Conservation (phyloP, 92 coral and sea anemone species). For the Micromussa lordhowensis region DNA sequence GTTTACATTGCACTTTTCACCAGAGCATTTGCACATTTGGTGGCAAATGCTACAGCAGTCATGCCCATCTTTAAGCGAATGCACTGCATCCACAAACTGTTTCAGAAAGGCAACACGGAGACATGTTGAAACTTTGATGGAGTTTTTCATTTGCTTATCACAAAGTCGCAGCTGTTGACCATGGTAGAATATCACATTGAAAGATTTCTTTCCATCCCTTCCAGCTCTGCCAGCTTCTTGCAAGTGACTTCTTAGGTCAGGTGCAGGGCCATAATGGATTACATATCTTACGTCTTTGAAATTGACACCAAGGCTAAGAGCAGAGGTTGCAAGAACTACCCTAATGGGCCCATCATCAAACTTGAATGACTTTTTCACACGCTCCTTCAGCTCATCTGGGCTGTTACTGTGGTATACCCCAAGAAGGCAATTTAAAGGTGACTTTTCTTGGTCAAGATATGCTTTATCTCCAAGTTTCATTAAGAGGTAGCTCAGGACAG, state of each 20-base stretch:
- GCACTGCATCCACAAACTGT: not conserved
- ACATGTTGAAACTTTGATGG: conserved; percentile 10
- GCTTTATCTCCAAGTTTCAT: not conserved
- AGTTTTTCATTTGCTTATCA: conserved; percentile 5
- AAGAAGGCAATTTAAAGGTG: not conserved
- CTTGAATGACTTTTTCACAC: conserved; percentile 14
- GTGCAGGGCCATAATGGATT: conserved; percentile 47
- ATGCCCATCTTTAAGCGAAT: conserved; percentile 6
- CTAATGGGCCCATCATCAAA: conserved; percentile 16
- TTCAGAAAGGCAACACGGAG: conserved; percentile 19
- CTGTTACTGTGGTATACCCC: conserved; percentile 10
- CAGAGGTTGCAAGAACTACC: conserved; percentile 28
- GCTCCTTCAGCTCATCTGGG: conserved; percentile 16
- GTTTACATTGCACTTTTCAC: conserved; percentile 1
- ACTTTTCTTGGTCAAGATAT: conserved; percentile 6
- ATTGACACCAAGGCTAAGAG: conserved; percentile 34
- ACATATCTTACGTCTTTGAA: conserved; percentile 30
- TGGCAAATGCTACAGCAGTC: conserved; percentile 6
- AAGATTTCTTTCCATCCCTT: conserved; percentile 4
- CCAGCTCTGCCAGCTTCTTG: conserved; percentile 38
- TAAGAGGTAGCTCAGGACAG: conserved; percentile 36
- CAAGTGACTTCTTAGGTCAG: conserved; percentile 20
- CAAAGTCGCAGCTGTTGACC: conserved; percentile 26
- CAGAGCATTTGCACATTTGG: conserved; percentile 20
- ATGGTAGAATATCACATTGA: conserved; percentile 3